Conservation (phyloP, 2,113 vertebrate genomes). For the Rhynchomys soricoides region DNA sequence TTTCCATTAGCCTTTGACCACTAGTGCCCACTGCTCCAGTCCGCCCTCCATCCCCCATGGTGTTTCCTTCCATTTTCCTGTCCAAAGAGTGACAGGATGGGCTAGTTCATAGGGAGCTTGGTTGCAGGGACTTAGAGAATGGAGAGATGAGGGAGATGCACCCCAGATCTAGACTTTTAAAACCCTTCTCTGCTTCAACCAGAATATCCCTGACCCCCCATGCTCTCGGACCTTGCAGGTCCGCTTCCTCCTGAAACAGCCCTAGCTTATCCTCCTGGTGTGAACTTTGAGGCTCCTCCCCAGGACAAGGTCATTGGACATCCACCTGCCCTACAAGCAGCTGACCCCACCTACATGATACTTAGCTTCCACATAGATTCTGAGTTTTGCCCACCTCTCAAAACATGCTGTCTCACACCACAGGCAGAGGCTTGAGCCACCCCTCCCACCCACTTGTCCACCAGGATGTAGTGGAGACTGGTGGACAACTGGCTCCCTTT, state of each 20-base stretch:
- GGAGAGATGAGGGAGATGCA: accelerated
- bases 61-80: not conserved
- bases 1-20: not conserved
- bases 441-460: not conserved
- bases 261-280: not conserved
- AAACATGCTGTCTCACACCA: not conserved
- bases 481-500: not conserved
- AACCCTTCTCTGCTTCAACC: not conserved
- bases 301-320: not conserved
- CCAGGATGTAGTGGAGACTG: not conserved
- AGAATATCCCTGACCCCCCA: not conserved
- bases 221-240: not conserved
- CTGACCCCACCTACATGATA: not conserved
- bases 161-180: not conserved
- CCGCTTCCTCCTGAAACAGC: not conserved
- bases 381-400: not conserved
- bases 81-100: not conserved
- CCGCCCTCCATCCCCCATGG: not conserved
- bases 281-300: not conserved
- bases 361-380: not conserved
- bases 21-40: not conserved
- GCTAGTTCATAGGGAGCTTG: not conserved
- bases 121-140: not conserved
- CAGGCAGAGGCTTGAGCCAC: not conserved
- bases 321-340: not conserved